Conservation (phyloP, 2,888 invertebrate genomes). For the Meandrusa payeni region DNA sequence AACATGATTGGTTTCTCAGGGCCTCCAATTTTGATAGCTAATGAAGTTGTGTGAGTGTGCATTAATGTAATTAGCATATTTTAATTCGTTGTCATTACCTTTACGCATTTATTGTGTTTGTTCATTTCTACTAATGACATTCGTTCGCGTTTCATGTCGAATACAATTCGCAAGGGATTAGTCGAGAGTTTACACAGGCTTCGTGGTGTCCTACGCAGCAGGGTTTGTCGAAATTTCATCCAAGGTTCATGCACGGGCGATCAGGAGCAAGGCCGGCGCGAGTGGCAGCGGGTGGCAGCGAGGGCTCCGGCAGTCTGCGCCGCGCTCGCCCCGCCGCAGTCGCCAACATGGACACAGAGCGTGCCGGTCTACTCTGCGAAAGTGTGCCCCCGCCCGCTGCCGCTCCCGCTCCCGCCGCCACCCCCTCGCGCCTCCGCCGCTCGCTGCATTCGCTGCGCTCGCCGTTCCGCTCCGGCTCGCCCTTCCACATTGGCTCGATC, state of each 20-base stretch:
- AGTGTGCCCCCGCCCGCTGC: conserved; percentile 48
- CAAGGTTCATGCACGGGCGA: conserved; percentile 53
- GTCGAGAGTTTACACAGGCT: conserved; percentile 29
- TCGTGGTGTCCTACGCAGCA: conserved; percentile 34
- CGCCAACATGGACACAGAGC: conserved; percentile 23
- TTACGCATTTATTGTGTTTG: background rate
- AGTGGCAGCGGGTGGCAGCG: conserved; percentile 26
- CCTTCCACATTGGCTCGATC: conserved; percentile 75
- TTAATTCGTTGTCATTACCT: conserved; percentile 6
- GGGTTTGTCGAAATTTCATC: conserved; percentile 55
- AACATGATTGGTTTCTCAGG: background rate
- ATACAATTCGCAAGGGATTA: conserved; percentile 27
- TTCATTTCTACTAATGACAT: background rate
- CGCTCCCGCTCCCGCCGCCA: conserved; percentile 40
- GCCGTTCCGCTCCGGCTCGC: conserved; percentile 75
- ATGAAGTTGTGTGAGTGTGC: background rate
- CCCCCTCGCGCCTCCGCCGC: conserved; percentile 66
- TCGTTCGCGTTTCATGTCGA: conserved; percentile 12
- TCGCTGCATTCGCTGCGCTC: conserved; percentile 72
- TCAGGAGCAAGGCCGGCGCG: conserved; percentile 57
- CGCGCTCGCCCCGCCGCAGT: conserved; percentile 43
- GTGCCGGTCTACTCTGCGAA: conserved; percentile 46
- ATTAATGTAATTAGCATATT: background rate
- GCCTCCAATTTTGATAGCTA: background rate
- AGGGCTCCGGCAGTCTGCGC: conserved; percentile 44